phyloP scores from a whole-genome alignment of 2,888 invertebrate genomes.

The Leucoptera coffeella region DNA sequence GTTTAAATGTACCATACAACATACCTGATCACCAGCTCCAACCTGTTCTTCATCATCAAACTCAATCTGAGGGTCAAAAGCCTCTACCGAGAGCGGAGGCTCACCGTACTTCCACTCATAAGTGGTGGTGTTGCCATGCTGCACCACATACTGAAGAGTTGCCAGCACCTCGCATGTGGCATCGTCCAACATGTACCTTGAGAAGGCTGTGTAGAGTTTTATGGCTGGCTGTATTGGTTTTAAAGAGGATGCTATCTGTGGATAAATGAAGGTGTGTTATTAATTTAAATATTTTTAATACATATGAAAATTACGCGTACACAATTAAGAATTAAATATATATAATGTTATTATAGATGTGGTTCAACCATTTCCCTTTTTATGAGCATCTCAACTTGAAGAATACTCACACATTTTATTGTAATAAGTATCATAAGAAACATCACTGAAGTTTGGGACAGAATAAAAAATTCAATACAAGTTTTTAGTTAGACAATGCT shows the following conservation, averaged over 20 bases:
- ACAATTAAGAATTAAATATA: no score
- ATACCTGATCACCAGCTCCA: constrained; percentile 34
- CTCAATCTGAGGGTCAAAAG: constrained; percentile 53
- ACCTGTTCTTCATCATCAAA: constrained; percentile 38
- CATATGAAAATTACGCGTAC: no score
- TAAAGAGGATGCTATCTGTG: constrained; percentile 52
- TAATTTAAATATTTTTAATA: no score
- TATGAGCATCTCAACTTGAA: background rate
- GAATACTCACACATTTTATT: no score
- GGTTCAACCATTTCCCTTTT: background rate
- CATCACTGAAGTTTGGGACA: no score
- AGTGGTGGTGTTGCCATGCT: constrained; percentile 85
- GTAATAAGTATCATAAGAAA: no score
- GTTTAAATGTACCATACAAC: background rate
- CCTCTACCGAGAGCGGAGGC: constrained; percentile 70
- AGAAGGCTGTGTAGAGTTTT: constrained; percentile 69
- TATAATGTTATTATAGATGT: no score
- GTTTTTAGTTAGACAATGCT: no score
- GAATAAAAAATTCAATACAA: no score
- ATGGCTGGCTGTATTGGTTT: constrained; percentile 61
- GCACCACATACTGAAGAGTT: constrained; percentile 62
- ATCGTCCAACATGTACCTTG: constrained; percentile 59
- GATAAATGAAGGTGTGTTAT: background rate
- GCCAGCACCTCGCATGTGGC: constrained; percentile 51
- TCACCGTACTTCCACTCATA: constrained; percentile 90